These are phyloP conservation scores for Heliconius hermathena DNA, from an alignment of 1,140 invertebrate genomes.

Conservation along the genomic window DNA sequence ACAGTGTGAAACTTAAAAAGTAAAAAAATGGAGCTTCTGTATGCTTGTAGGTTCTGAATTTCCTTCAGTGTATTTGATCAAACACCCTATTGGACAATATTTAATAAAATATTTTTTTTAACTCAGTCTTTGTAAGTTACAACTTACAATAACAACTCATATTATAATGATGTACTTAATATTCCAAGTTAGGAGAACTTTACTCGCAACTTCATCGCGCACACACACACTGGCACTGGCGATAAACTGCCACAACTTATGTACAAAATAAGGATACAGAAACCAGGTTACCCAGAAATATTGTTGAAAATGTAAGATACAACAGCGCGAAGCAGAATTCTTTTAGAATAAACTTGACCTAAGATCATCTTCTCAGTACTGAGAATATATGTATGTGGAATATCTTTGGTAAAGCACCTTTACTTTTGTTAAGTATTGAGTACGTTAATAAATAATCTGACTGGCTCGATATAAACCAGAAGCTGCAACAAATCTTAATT, in stretches of 20 bases:
- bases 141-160: background rate
- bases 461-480: too few species aligned
- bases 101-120: too few species aligned
- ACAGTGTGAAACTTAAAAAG: background rate
- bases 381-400: background rate
- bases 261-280: background rate
- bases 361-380: background rate
- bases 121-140: background rate
- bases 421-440: background rate
- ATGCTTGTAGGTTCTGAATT: too few species aligned
- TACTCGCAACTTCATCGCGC: conserved; percentile 5
- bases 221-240: background rate
- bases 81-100: too few species aligned
- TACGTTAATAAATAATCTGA: too few species aligned
- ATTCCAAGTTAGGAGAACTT: conserved; percentile 1
- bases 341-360: background rate
- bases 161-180: background rate
- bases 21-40: too few species aligned
- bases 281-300: background rate
- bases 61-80: too few species aligned
- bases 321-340: background rate
- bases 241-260: background rate
- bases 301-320: conserved; percentile 1
- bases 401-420: background rate
- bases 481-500: too few species aligned